Conservation (phyloP, 2,797 vertebrate genomes). For the Pseudomugil gertrudae region DNA sequence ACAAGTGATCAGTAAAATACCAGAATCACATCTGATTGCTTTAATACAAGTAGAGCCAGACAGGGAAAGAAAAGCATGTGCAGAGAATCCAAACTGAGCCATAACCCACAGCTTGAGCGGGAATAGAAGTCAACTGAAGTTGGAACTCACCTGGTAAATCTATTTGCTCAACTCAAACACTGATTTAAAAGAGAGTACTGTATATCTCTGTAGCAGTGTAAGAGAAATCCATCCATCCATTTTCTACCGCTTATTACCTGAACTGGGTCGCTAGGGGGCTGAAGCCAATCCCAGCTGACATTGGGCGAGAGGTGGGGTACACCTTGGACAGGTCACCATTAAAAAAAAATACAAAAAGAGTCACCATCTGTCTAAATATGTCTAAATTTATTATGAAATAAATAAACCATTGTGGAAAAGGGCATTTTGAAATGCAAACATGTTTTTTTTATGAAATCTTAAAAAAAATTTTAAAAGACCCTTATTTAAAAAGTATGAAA, state of each 20-base stretch:
- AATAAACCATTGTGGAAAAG: too few relatives aligned
- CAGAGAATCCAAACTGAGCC: constrained; percentile 64
- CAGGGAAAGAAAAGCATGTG: constrained; percentile 69
- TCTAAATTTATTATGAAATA: too few relatives aligned
- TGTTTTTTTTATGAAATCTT: too few relatives aligned
- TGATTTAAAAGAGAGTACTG: constrained; percentile 35
- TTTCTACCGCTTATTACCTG: too few relatives aligned
- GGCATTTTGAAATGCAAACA: too few relatives aligned
- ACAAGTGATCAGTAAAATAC: constrained; percentile 59
- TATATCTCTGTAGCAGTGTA: constrained; percentile 23
- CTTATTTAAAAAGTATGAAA: too few relatives aligned
- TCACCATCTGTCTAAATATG: constrained; percentile 3
- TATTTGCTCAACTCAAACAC: constrained; percentile 66
- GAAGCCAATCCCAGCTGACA: too few relatives aligned
- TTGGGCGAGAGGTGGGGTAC: too few relatives aligned
- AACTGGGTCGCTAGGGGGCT: too few relatives aligned
- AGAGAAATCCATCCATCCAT: too few relatives aligned
- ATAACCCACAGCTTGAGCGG: constrained; percentile 69
- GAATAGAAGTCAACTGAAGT: constrained; percentile 76
- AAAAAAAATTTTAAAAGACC: too few relatives aligned
- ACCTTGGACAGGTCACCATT: too few relatives aligned
- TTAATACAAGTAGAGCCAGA: constrained; percentile 57
- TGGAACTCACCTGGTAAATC: constrained; percentile 62
- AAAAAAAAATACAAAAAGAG: constrained; percentile 32
- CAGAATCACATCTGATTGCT: constrained; percentile 57